Base-by-base conservation (phyloP, 2,797 vertebrate species). In the Naso thynnoides region DNA sequence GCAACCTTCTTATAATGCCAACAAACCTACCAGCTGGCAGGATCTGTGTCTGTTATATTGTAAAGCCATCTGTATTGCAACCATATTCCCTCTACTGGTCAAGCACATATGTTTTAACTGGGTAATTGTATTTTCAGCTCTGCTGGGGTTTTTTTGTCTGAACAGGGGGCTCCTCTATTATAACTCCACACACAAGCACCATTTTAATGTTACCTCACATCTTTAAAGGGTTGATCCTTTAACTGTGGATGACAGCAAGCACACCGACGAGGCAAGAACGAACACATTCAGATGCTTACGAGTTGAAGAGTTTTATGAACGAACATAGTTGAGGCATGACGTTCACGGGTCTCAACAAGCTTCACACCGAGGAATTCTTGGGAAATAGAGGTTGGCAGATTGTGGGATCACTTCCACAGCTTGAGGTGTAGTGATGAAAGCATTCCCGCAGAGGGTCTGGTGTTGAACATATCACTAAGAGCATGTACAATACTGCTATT, bases 401-500 rank as follows among this genome's bases (percentile, higher is more conserved):
- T 9, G 62, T 42, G 1, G 2, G 70, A 1, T 29, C 65, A 73
- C 31, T 14, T 56, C 63, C 64, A 24, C 60, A 78, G 68, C 56
- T 55, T 59, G 77, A 67, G 65, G 54, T 33, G 10, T 53, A 42
- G 54, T 19, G 23, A 86, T 66, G 59, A 58, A 70, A 63, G 61
- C 50, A 54, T 87, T 77, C 10, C 53, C 70, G 74, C 68, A 62
- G 82, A 68, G 26, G 68, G 62, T 42, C 39, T 10, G 38, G 27
- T 70, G 63, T 72, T 52, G 56, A 71, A 88, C 82, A 69, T 65
- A 63, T 83, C 76, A 73, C 76, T 38, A 45, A 63, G 64, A 86
- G 84, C 86, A 87, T 89, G 86, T 77, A 57, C 33, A 65, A 82
- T 76, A 70, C 77, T 68, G 70, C 80, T 70, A 70, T 76, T 56